Conservation (phyloP, 2,113 vertebrate genomes). For the Ophthalmolycus amberensis region DNA sequence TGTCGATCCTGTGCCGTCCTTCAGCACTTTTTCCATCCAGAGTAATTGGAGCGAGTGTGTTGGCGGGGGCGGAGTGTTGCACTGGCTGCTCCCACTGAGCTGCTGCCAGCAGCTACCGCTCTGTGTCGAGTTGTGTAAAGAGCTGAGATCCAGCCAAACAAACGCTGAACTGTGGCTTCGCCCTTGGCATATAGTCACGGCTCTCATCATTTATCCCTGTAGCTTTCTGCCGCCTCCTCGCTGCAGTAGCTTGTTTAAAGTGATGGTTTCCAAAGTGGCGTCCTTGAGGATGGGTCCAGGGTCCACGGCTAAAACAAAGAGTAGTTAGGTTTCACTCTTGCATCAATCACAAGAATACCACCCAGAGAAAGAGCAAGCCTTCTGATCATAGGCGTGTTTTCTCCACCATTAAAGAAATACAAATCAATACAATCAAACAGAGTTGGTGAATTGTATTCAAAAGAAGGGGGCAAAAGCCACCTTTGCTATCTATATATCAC, state of each 20-base stretch:
- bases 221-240: conserved; percentile 26
- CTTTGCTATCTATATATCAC: neutral
- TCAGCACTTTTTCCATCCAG: conserved; percentile 32
- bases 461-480: neutral
- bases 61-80: conserved; percentile 17
- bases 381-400: neutral
- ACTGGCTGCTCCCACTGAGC: conserved; percentile 50
- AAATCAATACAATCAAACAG: neutral
- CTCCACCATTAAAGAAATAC: neutral
- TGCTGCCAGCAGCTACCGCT: conserved; percentile 65
- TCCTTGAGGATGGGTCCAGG: conserved; percentile 15
- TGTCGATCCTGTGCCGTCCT: conserved; percentile 24
- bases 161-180: conserved; percentile 58
- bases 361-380: neutral
- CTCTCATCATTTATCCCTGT: conserved; percentile 54
- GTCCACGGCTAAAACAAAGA: conserved; percentile 1
- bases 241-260: conserved; percentile 28
- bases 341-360: neutral
- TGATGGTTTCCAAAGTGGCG: neutral
- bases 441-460: neutral
- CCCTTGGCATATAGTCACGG: conserved; percentile 56
- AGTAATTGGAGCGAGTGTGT: conserved; percentile 64
- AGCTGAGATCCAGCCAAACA: conserved; percentile 68
- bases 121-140: conserved; percentile 55
- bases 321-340: neutral